These are phyloP conservation scores for Tipula helvola DNA, from an alignment of 2,888 invertebrate genomes.

Conservation along the genomic window DNA sequence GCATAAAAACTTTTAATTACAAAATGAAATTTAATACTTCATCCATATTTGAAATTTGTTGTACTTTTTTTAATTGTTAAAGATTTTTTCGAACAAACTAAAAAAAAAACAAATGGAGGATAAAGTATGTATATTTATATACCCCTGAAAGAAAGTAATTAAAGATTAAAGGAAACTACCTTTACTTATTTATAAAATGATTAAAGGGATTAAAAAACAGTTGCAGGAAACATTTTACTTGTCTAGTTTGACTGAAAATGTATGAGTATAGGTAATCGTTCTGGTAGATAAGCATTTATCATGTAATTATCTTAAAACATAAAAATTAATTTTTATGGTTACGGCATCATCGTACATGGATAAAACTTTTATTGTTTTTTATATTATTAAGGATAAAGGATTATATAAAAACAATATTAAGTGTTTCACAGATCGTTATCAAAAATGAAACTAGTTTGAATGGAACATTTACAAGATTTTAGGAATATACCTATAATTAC, in stretches of 20 bases:
- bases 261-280: not conserved
- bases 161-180: not conserved
- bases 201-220: not conserved
- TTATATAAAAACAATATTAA: not conserved
- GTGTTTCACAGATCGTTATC: not conserved
- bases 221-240: not conserved
- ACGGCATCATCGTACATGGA: not conserved
- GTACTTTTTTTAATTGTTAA: not conserved
- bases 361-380: not conserved
- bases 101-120: not conserved
- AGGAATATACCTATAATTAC: too few relatives aligned
- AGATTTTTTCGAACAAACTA: not conserved
- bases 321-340: not conserved
- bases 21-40: not conserved
- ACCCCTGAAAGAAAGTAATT: not conserved
- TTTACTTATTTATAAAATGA: not conserved
- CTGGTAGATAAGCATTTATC: not conserved
- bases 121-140: not conserved
- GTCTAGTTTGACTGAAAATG: not conserved
- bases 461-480: too few relatives aligned
- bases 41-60: not conserved
- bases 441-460: not conserved
- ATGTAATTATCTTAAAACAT: not conserved
- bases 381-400: not conserved
- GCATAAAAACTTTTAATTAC: not conserved